A percentile compares a stretch with the other conserved stretches of the same genome.
Evolutionary conservation across 2,888 invertebrate genomes (phyloP).

Genomic region (Nymphalis polychloros): DNA sequence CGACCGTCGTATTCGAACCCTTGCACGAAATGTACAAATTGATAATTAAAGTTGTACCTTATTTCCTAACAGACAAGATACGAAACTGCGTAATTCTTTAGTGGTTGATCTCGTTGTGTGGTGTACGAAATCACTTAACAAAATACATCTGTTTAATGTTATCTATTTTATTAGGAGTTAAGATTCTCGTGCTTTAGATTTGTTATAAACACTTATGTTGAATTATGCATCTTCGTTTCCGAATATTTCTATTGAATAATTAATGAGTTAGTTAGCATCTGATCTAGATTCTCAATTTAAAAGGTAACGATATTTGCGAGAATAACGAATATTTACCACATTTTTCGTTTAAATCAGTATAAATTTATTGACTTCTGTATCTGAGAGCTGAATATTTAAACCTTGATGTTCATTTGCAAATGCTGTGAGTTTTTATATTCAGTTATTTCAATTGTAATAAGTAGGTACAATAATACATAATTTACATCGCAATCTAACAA

Average conservation of each 20-base stretch:
- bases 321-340: not conserved
- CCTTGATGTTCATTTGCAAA: not conserved
- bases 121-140: slow-evolving; percentile 13
- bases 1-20: not conserved
- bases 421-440: not conserved
- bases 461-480: not conserved
- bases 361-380: not conserved
- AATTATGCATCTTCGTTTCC: slow-evolving; percentile 3
- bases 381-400: not conserved
- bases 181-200: slow-evolving; percentile 1
- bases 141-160: slow-evolving; percentile 26
- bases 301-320: not conserved
- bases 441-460: not conserved
- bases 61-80: not conserved
- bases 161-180: slow-evolving; percentile 24
- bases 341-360: not conserved
- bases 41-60: not conserved
- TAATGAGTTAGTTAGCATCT: slow-evolving; percentile 11
- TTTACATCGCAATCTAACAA: not conserved
- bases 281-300: slow-evolving; percentile 19
- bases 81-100: not conserved
- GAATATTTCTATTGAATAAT: not conserved
- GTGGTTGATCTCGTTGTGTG: not conserved
- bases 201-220: slow-evolving; percentile 6
- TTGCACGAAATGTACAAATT: not conserved